Evolutionary conservation across 2,113 vertebrate species (phyloP), one percentile per base, ranked within the genome.

Genomic region (Colinus virginianus): DNA sequence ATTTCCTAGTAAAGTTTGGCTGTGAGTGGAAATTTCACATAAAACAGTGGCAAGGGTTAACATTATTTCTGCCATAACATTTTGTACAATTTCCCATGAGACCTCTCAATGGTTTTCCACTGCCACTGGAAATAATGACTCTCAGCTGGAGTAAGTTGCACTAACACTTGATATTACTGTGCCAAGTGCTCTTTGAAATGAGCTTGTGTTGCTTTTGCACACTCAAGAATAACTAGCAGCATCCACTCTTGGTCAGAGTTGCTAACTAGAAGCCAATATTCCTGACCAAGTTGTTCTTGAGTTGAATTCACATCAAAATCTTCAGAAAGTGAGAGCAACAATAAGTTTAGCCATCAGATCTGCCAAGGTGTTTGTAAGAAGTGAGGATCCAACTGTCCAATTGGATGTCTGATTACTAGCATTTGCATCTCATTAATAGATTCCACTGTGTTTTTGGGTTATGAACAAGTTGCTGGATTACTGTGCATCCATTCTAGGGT

Each of bases 121-220:
- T 96, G 97, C 97, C 97, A 97, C 97, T 97, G 97, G 96, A 97
- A 97, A 96, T 97, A 97, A 97, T 97, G 96, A 96, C 94, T 98
- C 92, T 84, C 97, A 98, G 97, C 95, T 98, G 97, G 95, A 68
- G 95, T 78, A 89, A 72, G 93, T 94, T 96, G 67, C 67, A 84
- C 91, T 82, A 95, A 97, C 97, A 97, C 95, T 97, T 92, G 96
- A 97, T 97, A 97, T 96, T 97, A 95, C 95, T 72, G 66, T 80
- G 90, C 91, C 97, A 97, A 93, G 88, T 78, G 13, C 78, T 84
- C 91, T 84, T 89, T 77, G 87, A 70, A 95, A 85, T 26, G 56
- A 87, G 59, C 92, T 81, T 56, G 80, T 38, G 93, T 81, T 96
- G 94, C 94, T 90, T 90, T 95, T 96, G 97, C 96, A 96, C 97